Base-by-base conservation (phyloP, 2,113 vertebrate genomes). In the Thalassoma bifasciatum region DNA sequence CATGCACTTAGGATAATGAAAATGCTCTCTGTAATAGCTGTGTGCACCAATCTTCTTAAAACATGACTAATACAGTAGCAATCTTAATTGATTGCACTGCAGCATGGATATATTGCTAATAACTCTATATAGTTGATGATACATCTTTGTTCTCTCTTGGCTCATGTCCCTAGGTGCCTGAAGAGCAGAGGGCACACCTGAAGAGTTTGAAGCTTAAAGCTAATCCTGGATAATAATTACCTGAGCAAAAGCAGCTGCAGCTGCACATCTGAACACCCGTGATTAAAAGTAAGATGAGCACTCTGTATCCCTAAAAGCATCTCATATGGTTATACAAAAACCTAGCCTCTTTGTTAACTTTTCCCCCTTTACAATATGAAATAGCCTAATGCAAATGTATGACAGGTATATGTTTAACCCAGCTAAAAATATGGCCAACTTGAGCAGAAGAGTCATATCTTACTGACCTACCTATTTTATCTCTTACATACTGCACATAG, bases 1-100 rank as follows among this genome's bases (percentile, higher is more conserved):
- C 52, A 65, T 66, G 74, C 83, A 90, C 87, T 88, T 80, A 86
- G 71, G 54, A 64, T 84, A 82, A 90, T 92, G 75, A 85, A 82
- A 85, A 67, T 56, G 60, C 50, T 68, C 34, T 65, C 47, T 61
- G 49, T 61, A 65, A 72, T 86, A 17, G 81, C 64, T 63, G n/a
- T 59, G 58, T 73, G 66, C 65, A 75, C 68, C 54, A 44, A 24
- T 86, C 56, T 73, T n/a, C 50, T 59, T 64, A 60, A 66, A 82
- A 75, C 65, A 75, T 63, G 68, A 82, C 54, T 82, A 60, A 82
- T 63, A 59, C 38, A 38, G 30, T 52, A 80, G 73, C 34, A 70
- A 42, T 67, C 83, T 77, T 85, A 80, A 82, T 75, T 77, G 79
- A 86, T 87, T 80, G 62, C 46, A 49, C 26, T 59, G 56, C 75